phyloP scores from a whole-genome alignment of 1,140 invertebrate species.

The Araneus ventricosus region DNA sequence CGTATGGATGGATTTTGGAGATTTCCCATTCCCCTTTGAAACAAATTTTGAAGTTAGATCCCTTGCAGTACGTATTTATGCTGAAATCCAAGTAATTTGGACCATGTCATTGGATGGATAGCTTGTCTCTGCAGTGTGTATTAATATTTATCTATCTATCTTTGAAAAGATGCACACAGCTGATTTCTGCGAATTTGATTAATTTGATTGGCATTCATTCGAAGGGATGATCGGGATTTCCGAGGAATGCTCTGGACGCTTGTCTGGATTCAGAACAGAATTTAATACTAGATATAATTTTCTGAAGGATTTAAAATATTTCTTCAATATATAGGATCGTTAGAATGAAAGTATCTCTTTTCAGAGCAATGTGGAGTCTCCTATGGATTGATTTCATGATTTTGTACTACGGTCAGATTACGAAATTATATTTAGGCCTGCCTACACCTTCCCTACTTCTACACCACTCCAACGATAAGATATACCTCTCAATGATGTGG shows the following conservation, averaged over 20 bases:
- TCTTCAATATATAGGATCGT: background rate
- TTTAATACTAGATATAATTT: background rate
- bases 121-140: background rate
- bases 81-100: background rate
- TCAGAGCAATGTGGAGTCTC: too few relatives aligned
- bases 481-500: too few relatives aligned
- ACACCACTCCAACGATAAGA: too few relatives aligned
- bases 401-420: too few relatives aligned
- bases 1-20: conserved; percentile 21
- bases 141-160: conserved; percentile 6
- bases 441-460: too few relatives aligned
- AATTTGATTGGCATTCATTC: background rate
- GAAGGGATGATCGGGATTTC: background rate
- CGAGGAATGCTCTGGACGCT: background rate
- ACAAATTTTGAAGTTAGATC: conserved; percentile 48
- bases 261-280: background rate
- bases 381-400: too few relatives aligned
- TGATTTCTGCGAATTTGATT: background rate
- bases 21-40: background rate
- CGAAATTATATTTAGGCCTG: too few relatives aligned
- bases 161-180: background rate
- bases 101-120: background rate
- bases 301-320: background rate
- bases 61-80: background rate
- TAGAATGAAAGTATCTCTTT: too few relatives aligned